Base-by-base conservation (phyloP, 2,113 vertebrate species). In the Zosterops japonicus region DNA sequence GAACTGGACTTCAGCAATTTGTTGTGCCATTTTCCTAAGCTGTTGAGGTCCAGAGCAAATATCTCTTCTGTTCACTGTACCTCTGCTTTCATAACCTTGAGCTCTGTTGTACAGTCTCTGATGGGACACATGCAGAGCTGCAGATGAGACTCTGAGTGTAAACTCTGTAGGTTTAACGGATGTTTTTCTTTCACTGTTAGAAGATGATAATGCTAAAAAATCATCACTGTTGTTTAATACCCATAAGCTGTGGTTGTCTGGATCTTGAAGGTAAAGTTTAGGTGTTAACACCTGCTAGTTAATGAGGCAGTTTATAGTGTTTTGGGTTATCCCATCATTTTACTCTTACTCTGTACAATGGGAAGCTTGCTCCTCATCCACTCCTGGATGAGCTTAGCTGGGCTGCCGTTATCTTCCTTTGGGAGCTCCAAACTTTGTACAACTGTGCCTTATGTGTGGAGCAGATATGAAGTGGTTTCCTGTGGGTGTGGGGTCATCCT, bases 351-450 rank as follows among this genome's bases (percentile, higher is more conserved):
- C 52, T 12, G 2, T 74, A 23, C 1, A 0, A 3, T 56, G 53
- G 47, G 39, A 75, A 60, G 10, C 49, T 89, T 68, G 56, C 3
- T 82, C 6, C 53, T 91, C 22, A 13, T 72, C 49, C 2, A 2
- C 17, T 82, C 20, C 31, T 35, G 41, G 14, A 16, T 19, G 5
- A 82, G 60, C 24, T 14, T 12, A 57, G 14, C n/a, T n/a, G 2
- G 60, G 46, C 11, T 29, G 6, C 14, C 60, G 29, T 25, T 18
- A 3, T 6, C 47, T 70, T 53, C 57, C 14, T 76, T 27, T 63
- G 57, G 21, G 35, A 60, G 25, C 35, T 84, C 35, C 44, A 49
- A 85, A 0, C 29, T 1, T 0, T 60, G 21, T 14, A 64, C 0
- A 0, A 0, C 29, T 75, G 41, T 35, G 29, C 31, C 17, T 71